Evolutionary conservation across 2,113 vertebrate species (phyloP), one percentile per base, ranked within the genome.

Genomic region (Zonotrichia leucophrys): DNA sequence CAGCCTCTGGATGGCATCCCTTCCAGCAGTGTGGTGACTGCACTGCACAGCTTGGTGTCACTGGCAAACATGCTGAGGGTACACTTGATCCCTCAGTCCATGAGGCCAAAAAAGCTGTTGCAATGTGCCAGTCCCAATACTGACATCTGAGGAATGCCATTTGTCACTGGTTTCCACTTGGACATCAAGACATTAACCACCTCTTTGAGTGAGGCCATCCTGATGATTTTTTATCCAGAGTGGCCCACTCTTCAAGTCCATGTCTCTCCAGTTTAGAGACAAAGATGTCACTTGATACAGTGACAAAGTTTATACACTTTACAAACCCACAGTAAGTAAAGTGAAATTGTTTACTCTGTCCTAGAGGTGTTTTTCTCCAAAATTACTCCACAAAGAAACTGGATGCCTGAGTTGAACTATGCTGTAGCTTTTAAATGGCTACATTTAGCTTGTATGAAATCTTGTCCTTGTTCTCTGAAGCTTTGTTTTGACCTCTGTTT

Each of bases 71-170:
- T 37, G 14, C 31, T 44, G 31, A 44, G 12, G 11, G 12, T 16
- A 7, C 25, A 5, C 14, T 50, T 0, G 0, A 44, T 37, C 35
- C 37, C 27, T 6, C 44, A 24, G n/a, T 21, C 37, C 19, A 2
- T 4, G 68, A 24, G 2, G 3, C 28, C 12, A 74, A 3, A 12
- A 66, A 23, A 37, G 27, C 13, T 24, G 37, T 4, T 28, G 13
- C 10, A 46, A 10, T 31, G 30, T 31, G 49, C n/a, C 56, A 41
- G 19, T 28, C 50, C 18, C 19, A 3, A 7, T 33, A 20, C 10
- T 25, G 15, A 30, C 19, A 19, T 33, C 15, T 21, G 5, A 59
- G 33, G 11, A 59, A 46, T 50, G 53, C 9, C 33, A 8, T 7
- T 59, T 24, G 15, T 20, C 52, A 30, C 35, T 52, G 11, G 7